phyloP scores from a whole-genome alignment of 1,140 invertebrate genomes.

The Cyclargus thomasi region DNA sequence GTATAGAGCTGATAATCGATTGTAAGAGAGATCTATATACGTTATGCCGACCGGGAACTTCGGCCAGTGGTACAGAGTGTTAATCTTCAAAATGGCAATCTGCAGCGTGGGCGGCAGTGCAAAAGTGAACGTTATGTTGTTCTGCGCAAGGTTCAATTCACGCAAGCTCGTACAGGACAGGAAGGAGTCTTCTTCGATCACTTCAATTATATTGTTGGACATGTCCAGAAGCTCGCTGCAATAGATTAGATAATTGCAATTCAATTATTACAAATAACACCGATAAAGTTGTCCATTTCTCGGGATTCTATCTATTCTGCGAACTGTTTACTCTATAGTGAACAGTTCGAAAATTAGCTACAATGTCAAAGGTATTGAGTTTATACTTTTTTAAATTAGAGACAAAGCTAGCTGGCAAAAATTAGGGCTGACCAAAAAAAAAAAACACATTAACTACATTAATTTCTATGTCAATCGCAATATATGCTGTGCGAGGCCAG shows the following conservation, averaged over 20 bases:
- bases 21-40: slow-evolving; percentile 65
- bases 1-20: slow-evolving; percentile 52
- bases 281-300: too few relatives aligned
- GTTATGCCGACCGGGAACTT: slow-evolving; percentile 58
- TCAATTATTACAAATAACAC: not conserved
- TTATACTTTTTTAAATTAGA: too few relatives aligned
- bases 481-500: too few relatives aligned
- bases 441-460: too few relatives aligned
- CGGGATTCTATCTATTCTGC: too few relatives aligned
- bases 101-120: slow-evolving; percentile 49
- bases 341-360: too few relatives aligned
- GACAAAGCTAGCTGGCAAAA: too few relatives aligned
- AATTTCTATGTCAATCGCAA: too few relatives aligned
- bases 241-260: slow-evolving; percentile 18
- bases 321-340: too few relatives aligned
- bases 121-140: slow-evolving; percentile 62
- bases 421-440: too few relatives aligned
- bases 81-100: slow-evolving; percentile 55
- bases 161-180: slow-evolving; percentile 46
- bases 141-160: slow-evolving; percentile 64
- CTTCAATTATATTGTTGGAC: slow-evolving; percentile 67
- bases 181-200: slow-evolving; percentile 58
- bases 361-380: too few relatives aligned
- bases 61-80: slow-evolving; percentile 62
- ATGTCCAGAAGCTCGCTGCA: slow-evolving; percentile 65